Evolutionary conservation across 2,113 vertebrate species (phyloP), one percentile per base, ranked within the genome.

Genomic region (Scomber scombrus): DNA sequence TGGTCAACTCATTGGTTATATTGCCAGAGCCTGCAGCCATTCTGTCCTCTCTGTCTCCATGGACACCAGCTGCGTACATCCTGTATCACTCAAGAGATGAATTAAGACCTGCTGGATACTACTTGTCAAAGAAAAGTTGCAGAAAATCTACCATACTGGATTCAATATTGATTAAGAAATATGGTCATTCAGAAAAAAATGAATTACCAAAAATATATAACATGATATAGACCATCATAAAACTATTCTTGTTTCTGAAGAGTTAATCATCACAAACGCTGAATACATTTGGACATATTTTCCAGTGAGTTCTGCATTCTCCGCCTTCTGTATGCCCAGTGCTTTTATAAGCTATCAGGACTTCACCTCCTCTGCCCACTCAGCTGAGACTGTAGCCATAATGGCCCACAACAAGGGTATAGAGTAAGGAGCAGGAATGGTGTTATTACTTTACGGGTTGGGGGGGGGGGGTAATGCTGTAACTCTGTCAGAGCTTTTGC

Each of bases 331-430:
- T 81, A 75, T 66, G 78, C 71, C 70, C 15, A 52, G 21, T 64
- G 87, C 89, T 88, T 93, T 90, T 85, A 84, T 47, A 80, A 88
- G 89, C 88, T 56, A 91, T 91, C 88, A 88, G 87, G 74, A 84
- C 73, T 67, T 86, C 86, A 90, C 85, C 89, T 84, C 78, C 78
- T 81, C 76, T 87, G 85, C 82, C 73, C 89, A 87, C 84, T 88
- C 88, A 88, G 90, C 80, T 68, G 83, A 89, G 87, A 87, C 89
- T 80, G 88, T 85, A 89, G 81, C 80, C 85, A 79, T 92, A 92
- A 92, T 92, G 89, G 89, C 56, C 77, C 84, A 82, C 91, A 91
- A 93, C 92, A 88, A 92, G 82, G 88, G 92, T 84, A 88, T 91
- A 69, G 54, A 84, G 85, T 84, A 75, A 62, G 85, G 65, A 87